Conservation (phyloP, 2,113 vertebrate species). For the Cricetomys ansorgei region DNA sequence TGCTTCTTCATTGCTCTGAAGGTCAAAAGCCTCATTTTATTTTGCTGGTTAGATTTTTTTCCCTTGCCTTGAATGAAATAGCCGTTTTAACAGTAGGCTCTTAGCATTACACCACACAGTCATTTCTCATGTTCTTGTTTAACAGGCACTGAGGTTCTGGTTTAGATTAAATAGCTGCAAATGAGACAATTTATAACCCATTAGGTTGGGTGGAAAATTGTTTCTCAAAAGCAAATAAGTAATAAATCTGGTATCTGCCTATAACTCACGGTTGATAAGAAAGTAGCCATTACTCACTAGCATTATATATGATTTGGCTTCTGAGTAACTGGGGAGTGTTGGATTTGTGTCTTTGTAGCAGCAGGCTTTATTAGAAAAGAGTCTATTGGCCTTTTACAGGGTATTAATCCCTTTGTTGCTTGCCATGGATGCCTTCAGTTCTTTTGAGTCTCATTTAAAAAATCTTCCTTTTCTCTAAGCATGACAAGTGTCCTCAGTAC, state of each 20-base stretch:
- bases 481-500: conserved; percentile 81
- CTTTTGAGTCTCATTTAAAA: conserved; percentile 76
- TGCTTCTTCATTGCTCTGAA: conserved; percentile 74
- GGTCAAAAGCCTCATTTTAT: conserved; percentile 78
- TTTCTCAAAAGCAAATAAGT: conserved; percentile 83
- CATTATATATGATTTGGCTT: conserved; percentile 75
- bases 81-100: conserved; percentile 72
- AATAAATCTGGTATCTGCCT: conserved; percentile 81
- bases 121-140: conserved; percentile 83
- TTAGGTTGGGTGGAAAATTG: conserved; percentile 82
- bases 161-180: conserved; percentile 85
- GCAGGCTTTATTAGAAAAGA: conserved; percentile 79
- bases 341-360: conserved; percentile 81
- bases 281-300: conserved; percentile 72
- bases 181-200: conserved; percentile 80
- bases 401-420: conserved; percentile 79
- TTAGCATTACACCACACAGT: conserved; percentile 66
- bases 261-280: conserved; percentile 74
- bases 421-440: conserved; percentile 79
- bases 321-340: conserved; percentile 81
- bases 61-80: conserved; percentile 66
- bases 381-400: conserved; percentile 81
- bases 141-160: conserved; percentile 84
- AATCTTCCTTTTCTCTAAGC: conserved; percentile 76
- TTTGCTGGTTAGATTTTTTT: conserved; percentile 71